Base-by-base conservation (phyloP, 2,888 invertebrate genomes). In the Apamea monoglypha region DNA sequence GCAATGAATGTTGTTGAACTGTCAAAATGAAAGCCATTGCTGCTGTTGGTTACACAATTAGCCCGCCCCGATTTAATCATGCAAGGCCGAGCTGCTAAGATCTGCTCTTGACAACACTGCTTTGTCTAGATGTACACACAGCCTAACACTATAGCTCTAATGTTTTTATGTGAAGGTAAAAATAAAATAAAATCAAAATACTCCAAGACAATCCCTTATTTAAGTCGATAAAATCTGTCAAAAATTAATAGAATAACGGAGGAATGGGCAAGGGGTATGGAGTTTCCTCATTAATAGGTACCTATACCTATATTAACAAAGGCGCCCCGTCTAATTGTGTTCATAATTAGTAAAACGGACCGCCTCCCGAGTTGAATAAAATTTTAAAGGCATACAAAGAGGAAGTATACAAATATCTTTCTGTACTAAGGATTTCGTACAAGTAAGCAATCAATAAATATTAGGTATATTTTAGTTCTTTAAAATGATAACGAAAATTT, bases 251-350 rank as follows among this genome's bases (percentile, higher is more conserved):
- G 76, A 81, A 79, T 80, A 85, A 85, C 86, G 76, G 83, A 85
- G 88, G 87, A 90, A 86, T 84, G 87, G 90, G 89, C 78, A 89
- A 81, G 78, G 68, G 86, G 92, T 92, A 92, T 95, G 90, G 85
- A 91, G 91, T 95, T 95, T 93, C 95, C 91, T 95, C 95, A 95
- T 95, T 95, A 95, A 93, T 93, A 94, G 91, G 91, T 76, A 63
- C 61, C 81, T 81, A n/a, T n/a, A 81, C 66, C 80, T 92, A 92
- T 88, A 91, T 88, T 94, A 95, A 95, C 81, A 86, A 89, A 94
- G 93, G 93, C 92, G 91, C 92, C 87, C 90, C 85, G 84, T 93
- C 94, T 96, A 96, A 96, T 96, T 96, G 96, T 95, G 91, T 92
- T 91, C 94, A 93, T 96, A 96, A 96, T 96, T 96, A 96, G 95